Conservation (phyloP, 2,113 vertebrate species). For the Motacilla alba region DNA sequence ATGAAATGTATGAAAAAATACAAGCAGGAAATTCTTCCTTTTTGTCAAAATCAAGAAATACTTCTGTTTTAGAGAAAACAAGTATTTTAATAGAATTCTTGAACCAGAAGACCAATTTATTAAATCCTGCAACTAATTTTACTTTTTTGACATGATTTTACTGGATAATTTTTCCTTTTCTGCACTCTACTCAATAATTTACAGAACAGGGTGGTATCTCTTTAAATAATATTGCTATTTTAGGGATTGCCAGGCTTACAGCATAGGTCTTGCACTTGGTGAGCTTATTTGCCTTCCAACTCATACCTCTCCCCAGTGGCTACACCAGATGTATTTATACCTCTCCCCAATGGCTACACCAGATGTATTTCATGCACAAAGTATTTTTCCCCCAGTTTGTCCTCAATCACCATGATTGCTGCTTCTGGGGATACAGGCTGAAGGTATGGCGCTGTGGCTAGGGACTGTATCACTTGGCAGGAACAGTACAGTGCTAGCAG, state of each 20-base stretch:
- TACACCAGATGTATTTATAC: not conserved
- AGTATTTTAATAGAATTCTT: not conserved
- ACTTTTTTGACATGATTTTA: not conserved
- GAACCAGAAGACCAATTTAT: not conserved
- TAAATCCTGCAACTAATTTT: constrained; percentile 1
- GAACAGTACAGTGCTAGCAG: not conserved
- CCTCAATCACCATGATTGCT: not conserved
- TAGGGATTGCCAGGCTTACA: not conserved
- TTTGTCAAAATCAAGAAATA: not conserved
- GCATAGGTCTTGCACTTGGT: not conserved
- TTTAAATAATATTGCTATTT: not conserved
- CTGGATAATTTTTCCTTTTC: constrained; percentile 5
- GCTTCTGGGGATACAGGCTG: not conserved
- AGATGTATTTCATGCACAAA: not conserved
- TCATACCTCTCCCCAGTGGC: not conserved
- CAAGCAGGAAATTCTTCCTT: not conserved
- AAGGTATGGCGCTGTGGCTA: not conserved
- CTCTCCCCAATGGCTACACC: not conserved
- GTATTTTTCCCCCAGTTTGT: not conserved
- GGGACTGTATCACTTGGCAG: not conserved
- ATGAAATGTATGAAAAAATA: not conserved
- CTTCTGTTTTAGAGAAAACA: not conserved
- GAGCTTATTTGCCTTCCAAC: not conserved
- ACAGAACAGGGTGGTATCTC: not conserved
- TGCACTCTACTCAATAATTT: not conserved